phyloP scores from a whole-genome alignment of 2,113 vertebrate genomes.

The Malurus elegans region DNA sequence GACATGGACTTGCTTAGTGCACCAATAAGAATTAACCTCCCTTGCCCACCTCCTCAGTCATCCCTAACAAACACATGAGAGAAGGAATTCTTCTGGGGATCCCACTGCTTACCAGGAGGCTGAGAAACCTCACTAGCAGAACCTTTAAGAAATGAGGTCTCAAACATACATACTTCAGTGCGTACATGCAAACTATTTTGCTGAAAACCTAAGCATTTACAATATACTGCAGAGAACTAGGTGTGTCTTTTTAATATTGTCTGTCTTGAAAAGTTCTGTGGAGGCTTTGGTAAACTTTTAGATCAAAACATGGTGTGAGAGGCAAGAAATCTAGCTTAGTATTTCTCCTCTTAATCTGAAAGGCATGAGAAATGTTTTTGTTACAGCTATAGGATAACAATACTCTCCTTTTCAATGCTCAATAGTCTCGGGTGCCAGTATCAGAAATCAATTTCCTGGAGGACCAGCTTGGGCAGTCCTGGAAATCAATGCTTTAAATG shows the following conservation, averaged over 20 bases:
- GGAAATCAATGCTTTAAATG: neutral
- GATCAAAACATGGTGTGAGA: neutral
- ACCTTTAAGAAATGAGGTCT: neutral
- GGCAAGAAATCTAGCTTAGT: neutral
- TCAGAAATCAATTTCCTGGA: constrained; percentile 14
- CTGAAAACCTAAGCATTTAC: neutral
- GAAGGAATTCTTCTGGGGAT: neutral
- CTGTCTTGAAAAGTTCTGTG: neutral
- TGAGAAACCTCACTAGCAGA: neutral
- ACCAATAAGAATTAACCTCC: neutral
- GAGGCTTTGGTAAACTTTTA: neutral
- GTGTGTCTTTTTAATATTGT: neutral
- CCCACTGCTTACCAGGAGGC: neutral
- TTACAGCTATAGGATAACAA: neutral
- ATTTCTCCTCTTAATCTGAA: neutral
- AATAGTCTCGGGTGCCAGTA: neutral
- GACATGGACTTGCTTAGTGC: neutral
- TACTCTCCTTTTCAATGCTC: neutral
- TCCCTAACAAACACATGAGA: neutral
- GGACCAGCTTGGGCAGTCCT: neutral
- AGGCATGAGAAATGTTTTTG: neutral
- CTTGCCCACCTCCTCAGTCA: neutral
- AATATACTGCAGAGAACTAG: neutral
- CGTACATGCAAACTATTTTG: fast-evolving
- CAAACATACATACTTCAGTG: neutral